phyloP scores from a whole-genome alignment of 1,140 invertebrate species.

The Cyphomyrmex costatus region DNA sequence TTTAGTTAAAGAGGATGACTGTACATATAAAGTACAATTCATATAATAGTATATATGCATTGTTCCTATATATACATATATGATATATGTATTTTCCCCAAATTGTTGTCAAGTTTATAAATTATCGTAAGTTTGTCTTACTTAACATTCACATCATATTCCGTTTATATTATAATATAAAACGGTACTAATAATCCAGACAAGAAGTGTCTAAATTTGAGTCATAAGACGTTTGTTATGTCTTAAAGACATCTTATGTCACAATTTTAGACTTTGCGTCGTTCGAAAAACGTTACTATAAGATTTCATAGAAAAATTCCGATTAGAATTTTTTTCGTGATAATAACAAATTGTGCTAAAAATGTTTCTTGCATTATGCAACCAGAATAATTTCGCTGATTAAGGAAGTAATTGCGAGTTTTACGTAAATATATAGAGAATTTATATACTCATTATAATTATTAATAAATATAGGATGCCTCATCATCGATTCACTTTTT shows the following conservation, averaged over 20 bases:
- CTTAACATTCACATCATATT: neutral
- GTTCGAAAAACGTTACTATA: neutral
- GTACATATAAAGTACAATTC: constrained; percentile 24
- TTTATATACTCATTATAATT: constrained; percentile 5
- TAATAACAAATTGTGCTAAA: neutral
- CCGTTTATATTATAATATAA: neutral
- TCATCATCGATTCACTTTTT: neutral
- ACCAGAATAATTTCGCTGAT: neutral
- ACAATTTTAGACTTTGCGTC: no score
- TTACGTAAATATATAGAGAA: neutral
- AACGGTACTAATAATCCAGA: no score
- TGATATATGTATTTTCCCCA: no score
- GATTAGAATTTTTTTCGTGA: constrained; percentile 5
- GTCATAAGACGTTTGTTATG: no score
- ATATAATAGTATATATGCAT: neutral
- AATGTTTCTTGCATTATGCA: neutral
- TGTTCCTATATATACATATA: neutral
- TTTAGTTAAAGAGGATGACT: neutral
- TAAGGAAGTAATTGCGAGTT: constrained; percentile 2
- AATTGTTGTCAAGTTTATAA: neutral
- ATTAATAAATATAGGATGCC: constrained; percentile 9
- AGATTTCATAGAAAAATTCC: neutral
- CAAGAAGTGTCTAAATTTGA: no score
- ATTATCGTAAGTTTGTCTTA: neutral
- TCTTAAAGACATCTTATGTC: no score